Evolutionary conservation across 2,888 invertebrate genomes (phyloP).

Genomic region (Pinctada fucata): DNA sequence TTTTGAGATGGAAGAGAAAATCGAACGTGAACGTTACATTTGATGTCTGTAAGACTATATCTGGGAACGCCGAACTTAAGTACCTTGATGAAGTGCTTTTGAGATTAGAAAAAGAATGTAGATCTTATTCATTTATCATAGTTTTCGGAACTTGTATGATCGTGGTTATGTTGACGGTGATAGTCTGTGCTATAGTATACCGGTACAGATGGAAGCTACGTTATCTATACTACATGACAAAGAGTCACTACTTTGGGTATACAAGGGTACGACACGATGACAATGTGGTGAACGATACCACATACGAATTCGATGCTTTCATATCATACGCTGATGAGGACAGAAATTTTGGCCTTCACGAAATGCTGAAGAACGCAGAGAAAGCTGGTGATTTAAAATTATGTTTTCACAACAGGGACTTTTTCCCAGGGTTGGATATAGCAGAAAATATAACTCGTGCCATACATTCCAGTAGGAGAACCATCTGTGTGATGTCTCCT

Average conservation of each 20-base stretch:
- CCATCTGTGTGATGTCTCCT: constrained; percentile 44
- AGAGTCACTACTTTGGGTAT: constrained; percentile 18
- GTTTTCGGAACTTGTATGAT: background rate
- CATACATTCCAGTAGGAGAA: constrained; percentile 49
- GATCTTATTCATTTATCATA: background rate
- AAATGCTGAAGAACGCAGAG: constrained; percentile 39
- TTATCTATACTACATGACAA: constrained; percentile 34
- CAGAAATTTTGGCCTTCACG: constrained; percentile 26
- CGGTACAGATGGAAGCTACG: constrained; percentile 34
- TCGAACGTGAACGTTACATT: background rate
- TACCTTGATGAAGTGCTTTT: background rate
- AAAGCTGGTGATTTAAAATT: background rate
- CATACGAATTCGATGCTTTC: constrained; percentile 51
- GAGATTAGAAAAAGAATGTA: background rate
- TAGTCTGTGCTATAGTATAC: constrained; percentile 22
- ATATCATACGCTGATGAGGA: constrained; percentile 51
- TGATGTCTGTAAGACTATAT: background rate
- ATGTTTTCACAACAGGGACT: constrained; percentile 46
- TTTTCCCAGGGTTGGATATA: constrained; percentile 48
- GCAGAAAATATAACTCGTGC: constrained; percentile 49
- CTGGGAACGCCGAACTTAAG: background rate
- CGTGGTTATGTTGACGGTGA: background rate
- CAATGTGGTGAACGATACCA: background rate
- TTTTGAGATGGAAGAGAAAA: background rate
- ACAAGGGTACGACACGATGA: constrained; percentile 4